Evolutionary conservation across 1,140 invertebrate species (phyloP).

Genomic region (honey bee (Apis mellifera)): DNA sequence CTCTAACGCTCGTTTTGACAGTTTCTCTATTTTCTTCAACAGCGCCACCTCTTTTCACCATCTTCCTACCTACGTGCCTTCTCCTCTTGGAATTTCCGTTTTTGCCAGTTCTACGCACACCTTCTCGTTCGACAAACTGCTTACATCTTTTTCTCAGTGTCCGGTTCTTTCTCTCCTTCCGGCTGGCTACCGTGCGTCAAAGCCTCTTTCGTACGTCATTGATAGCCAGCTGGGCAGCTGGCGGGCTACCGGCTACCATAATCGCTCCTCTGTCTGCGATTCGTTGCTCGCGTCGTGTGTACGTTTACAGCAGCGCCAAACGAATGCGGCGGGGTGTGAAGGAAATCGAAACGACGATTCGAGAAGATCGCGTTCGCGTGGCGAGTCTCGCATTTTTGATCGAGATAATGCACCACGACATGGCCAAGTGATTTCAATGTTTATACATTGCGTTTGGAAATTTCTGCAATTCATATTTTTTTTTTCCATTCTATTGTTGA

Average conservation of each 20-base stretch:
- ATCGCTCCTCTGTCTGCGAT: constrained; percentile 24
- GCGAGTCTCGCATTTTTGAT: neutral
- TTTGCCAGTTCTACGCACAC: neutral
- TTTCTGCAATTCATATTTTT: no score
- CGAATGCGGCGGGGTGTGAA: constrained; percentile 4
- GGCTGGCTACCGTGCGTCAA: constrained; percentile 34
- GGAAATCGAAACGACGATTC: constrained; percentile 38
- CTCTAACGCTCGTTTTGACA: neutral
- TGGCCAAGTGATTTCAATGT: neutral
- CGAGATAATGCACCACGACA: neutral
- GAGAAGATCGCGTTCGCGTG: constrained; percentile 31
- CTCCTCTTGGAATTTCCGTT: neutral
- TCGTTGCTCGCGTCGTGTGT: neutral
- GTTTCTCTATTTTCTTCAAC: no score
- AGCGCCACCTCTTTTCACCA: neutral
- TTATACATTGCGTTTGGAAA: no score
- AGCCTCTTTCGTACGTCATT: constrained; percentile 43
- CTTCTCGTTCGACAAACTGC: neutral
- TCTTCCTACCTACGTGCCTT: neutral
- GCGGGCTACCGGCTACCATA: constrained; percentile 40
- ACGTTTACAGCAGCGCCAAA: neutral
- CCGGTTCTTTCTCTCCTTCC: neutral
- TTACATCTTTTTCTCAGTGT: neutral
- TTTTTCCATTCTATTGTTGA: no score
- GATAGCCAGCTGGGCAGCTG: constrained; percentile 45